phyloP scores from a whole-genome alignment of 2,888 invertebrate species.

The Aquatica leii region DNA sequence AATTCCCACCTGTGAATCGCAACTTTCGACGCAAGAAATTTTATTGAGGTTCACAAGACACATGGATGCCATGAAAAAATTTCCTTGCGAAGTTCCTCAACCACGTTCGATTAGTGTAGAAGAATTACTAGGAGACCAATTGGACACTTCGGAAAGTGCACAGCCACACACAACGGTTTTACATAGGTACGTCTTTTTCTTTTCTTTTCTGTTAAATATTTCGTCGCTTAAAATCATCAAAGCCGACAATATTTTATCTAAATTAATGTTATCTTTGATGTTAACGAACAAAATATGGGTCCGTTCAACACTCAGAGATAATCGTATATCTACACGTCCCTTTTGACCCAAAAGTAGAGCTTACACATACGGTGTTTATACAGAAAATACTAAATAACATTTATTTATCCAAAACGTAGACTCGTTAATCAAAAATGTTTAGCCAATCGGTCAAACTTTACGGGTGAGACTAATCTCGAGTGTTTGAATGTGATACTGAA shows the following conservation, averaged over 20 bases:
- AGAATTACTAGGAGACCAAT: constrained; percentile 24
- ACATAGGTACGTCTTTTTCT: constrained; percentile 30
- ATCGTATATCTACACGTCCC: not conserved
- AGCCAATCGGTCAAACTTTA: too few species aligned
- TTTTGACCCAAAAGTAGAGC: too few species aligned
- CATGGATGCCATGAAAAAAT: constrained; percentile 19
- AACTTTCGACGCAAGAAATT: constrained; percentile 16
- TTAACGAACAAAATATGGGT: not conserved
- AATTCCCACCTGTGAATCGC: constrained; percentile 23
- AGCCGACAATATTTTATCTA: constrained; percentile 3
- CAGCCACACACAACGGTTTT: constrained; percentile 36
- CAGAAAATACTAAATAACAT: too few species aligned
- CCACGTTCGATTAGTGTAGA: constrained; percentile 27
- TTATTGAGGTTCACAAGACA: constrained; percentile 17
- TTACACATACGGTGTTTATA: too few species aligned
- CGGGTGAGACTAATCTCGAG: too few species aligned
- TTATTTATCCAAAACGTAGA: too few species aligned
- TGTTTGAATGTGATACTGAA: too few species aligned
- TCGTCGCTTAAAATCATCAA: not conserved
- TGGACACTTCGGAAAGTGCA: constrained; percentile 24
- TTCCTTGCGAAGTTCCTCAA: constrained; percentile 33
- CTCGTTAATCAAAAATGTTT: too few species aligned
- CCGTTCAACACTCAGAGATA: not conserved
- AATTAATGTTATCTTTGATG: constrained; percentile 8
- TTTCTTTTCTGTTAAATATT: not conserved